Evolutionary conservation across 2,113 vertebrate genomes (phyloP).

Genomic region (Potamarius usumacintae): DNA sequence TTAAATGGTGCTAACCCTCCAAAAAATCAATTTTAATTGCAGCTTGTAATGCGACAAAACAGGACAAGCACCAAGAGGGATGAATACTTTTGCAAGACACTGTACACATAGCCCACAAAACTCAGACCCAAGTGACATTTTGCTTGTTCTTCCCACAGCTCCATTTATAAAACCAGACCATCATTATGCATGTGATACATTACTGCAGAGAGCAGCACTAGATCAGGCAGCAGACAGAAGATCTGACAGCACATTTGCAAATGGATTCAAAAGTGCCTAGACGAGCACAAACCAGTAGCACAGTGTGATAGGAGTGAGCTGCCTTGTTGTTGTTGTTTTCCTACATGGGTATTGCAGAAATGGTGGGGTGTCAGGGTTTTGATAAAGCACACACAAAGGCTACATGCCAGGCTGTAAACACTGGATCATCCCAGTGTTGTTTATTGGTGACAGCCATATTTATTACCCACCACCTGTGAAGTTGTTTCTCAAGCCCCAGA

Average conservation of each 20-base stretch:
- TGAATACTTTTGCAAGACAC: background rate
- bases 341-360: slow-evolving; percentile 37
- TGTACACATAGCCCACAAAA: background rate
- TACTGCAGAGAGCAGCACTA: slow-evolving; percentile 14
- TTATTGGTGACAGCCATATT: slow-evolving; percentile 63
- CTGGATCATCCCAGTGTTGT: slow-evolving; percentile 68
- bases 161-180: slow-evolving; percentile 54
- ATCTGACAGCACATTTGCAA: slow-evolving; percentile 69
- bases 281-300: background rate
- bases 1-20: no score
- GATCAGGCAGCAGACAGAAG: slow-evolving; percentile 27
- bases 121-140: background rate
- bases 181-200: slow-evolving; percentile 67
- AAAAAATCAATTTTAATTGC: no score
- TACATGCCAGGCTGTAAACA: slow-evolving; percentile 70
- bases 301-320: background rate
- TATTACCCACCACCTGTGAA: background rate
- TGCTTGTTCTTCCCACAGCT: slow-evolving; percentile 36
- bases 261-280: slow-evolving; percentile 55
- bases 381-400: background rate
- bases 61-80: no score
- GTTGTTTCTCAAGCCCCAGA: background rate
- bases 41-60: no score
- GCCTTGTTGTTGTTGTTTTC: background rate
- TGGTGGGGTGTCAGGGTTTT: slow-evolving; percentile 11